Evolutionary conservation across 2,888 invertebrate genomes (phyloP).

Genomic region (Danaus chrysippus): DNA sequence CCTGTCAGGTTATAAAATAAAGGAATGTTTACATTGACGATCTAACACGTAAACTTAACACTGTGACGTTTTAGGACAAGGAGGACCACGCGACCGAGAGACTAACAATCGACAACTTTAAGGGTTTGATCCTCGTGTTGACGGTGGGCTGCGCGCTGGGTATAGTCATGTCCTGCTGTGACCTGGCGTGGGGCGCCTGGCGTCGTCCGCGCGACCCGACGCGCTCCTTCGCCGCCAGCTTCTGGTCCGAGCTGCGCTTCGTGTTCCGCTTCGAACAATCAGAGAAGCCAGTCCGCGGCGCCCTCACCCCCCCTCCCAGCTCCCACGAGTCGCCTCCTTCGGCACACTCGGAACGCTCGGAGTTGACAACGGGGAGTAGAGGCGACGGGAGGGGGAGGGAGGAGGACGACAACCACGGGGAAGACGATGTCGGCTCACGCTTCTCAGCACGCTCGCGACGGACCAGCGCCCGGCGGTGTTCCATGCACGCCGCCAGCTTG

Average conservation of each 20-base stretch:
- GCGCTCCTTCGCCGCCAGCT: conserved; percentile 42
- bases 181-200: conserved; percentile 66
- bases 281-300: conserved; percentile 57
- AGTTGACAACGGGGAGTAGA: conserved; percentile 26
- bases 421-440: conserved; percentile 29
- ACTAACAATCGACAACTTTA: conserved; percentile 85
- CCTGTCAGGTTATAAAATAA: conserved; percentile 78
- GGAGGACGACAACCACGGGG: conserved; percentile 15
- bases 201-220: conserved; percentile 44
- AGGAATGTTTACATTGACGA: too few relatives aligned
- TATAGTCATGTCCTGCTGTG: conserved; percentile 82
- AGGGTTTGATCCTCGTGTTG: conserved; percentile 89
- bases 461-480: conserved; percentile 50
- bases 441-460: conserved; percentile 31
- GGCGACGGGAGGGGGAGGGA: conserved; percentile 13
- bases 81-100: conserved; percentile 55
- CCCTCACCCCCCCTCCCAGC: conserved; percentile 33
- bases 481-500: conserved; percentile 63
- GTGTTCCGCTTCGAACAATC: conserved; percentile 63
- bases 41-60: not conserved
- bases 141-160: conserved; percentile 83
- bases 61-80: conserved; percentile 40
- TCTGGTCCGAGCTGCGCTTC: conserved; percentile 61
- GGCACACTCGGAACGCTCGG: conserved; percentile 12
- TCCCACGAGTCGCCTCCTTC: conserved; percentile 14